phyloP scores from a whole-genome alignment of 2,888 invertebrate species.

The Syritta pipiens region DNA sequence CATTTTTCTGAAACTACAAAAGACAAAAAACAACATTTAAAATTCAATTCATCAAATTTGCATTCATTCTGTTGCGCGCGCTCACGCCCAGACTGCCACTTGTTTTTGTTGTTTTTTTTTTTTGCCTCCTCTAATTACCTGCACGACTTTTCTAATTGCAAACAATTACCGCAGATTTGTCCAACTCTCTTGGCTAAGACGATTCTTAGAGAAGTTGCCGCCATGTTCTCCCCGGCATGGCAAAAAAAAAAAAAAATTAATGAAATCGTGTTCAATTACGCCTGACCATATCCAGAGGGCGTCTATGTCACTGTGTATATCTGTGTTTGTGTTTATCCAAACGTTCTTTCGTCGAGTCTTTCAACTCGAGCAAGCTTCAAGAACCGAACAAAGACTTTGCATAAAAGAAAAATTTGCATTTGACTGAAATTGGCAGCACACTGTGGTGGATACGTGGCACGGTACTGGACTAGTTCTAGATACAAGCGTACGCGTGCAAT shows the following conservation, averaged over 20 bases:
- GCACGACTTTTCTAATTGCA: conserved; percentile 67
- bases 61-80: conserved; percentile 35
- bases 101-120: not conserved
- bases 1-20: conserved; percentile 7
- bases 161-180: conserved; percentile 66
- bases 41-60: conserved; percentile 66
- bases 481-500: no score
- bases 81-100: conserved; percentile 28
- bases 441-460: not conserved
- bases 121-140: conserved; percentile 58
- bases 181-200: conserved; percentile 39
- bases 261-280: conserved; percentile 66
- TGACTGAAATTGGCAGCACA: conserved; percentile 44
- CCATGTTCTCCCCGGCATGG: no score
- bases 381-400: not conserved
- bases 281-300: conserved; percentile 61
- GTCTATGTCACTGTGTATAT: conserved; percentile 21
- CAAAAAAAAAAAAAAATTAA: no score
- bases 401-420: conserved; percentile 52
- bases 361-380: not conserved
- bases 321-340: conserved; percentile 6
- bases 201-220: no score
- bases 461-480: conserved; percentile 50
- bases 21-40: conserved; percentile 10
- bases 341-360: no score